phyloP scores from a whole-genome alignment of 2,797 vertebrate species.

The Scomberomorus guttatus region DNA sequence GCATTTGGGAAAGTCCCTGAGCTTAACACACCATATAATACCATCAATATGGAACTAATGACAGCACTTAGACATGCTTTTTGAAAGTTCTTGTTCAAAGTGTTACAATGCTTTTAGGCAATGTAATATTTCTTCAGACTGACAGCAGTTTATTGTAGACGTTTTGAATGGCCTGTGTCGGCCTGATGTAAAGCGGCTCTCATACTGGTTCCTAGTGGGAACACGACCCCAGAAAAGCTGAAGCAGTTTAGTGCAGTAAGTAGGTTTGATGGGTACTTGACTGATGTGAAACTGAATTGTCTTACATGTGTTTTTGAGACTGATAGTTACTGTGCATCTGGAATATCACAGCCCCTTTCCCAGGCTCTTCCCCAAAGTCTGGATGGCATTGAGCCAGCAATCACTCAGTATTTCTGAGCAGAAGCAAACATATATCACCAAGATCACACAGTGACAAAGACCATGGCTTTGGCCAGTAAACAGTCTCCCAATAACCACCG shows the following conservation, averaged over 20 bases:
- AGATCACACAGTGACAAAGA: conserved; percentile 58
- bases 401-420: conserved; percentile 31
- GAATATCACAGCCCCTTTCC: conserved; percentile 56
- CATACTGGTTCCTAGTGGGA: conserved; percentile 64
- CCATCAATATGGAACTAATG: conserved; percentile 79
- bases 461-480: conserved; percentile 56
- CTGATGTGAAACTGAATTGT: conserved; percentile 42
- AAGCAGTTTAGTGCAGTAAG: conserved; percentile 34
- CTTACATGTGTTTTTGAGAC: conserved; percentile 46
- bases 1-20: conserved; percentile 74
- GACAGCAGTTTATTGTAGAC: conserved; percentile 63
- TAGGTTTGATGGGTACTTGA: conserved; percentile 44
- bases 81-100: conserved; percentile 62
- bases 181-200: conserved; percentile 50
- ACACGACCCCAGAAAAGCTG: conserved; percentile 50
- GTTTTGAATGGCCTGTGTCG: conserved; percentile 35
- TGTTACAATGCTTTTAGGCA: conserved; percentile 73
- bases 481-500: conserved; percentile 11
- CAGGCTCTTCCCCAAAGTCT: conserved; percentile 40
- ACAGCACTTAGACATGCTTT: conserved; percentile 70
- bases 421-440: conserved; percentile 41
- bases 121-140: conserved; percentile 64
- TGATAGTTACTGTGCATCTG: conserved; percentile 36
- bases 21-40: conserved; percentile 74
- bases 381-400: conserved; percentile 30